Percentiles rank a stretch among this genome's conserved stretches.
Conservation (phyloP, 2,888 invertebrate genomes). For the Philereme vetulata region DNA sequence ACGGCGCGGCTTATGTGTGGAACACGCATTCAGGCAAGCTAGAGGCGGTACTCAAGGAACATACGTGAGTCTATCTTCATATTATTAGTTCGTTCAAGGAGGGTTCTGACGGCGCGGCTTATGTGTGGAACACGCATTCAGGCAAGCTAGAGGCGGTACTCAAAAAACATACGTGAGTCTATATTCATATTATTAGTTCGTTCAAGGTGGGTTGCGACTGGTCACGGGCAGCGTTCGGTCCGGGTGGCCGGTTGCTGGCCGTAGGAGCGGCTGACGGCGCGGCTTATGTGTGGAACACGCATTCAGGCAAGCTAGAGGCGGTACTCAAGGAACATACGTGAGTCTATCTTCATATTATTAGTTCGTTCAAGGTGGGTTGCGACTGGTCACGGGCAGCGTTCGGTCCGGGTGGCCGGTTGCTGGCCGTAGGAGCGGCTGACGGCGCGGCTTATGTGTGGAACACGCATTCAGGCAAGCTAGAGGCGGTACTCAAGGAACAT, state of each 20-base stretch:
- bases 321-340: constrained; percentile 92
- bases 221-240: constrained; percentile 96
- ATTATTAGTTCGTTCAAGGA: background rate
- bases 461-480: constrained; percentile 88
- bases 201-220: constrained; percentile 98
- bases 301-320: constrained; percentile 89
- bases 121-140: no score
- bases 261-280: constrained; percentile 97
- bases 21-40: constrained; percentile 89
- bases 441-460: constrained; percentile 97
- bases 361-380: constrained; percentile 97
- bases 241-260: constrained; percentile 93
- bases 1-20: constrained; percentile 97
- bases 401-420: constrained; percentile 94
- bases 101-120: no score
- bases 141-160: no score
- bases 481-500: constrained; percentile 91
- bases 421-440: constrained; percentile 96
- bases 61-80: constrained; percentile 85
- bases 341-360: constrained; percentile 72
- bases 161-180: no score
- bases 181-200: no score
- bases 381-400: constrained; percentile 97
- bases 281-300: constrained; percentile 95
- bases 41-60: constrained; percentile 91